Percentiles rank a stretch among this genome's conserved stretches.
These are phyloP conservation scores for Sphaerophoria taeniata DNA, from an alignment of 2,888 invertebrate species.

Conservation along the genomic window DNA sequence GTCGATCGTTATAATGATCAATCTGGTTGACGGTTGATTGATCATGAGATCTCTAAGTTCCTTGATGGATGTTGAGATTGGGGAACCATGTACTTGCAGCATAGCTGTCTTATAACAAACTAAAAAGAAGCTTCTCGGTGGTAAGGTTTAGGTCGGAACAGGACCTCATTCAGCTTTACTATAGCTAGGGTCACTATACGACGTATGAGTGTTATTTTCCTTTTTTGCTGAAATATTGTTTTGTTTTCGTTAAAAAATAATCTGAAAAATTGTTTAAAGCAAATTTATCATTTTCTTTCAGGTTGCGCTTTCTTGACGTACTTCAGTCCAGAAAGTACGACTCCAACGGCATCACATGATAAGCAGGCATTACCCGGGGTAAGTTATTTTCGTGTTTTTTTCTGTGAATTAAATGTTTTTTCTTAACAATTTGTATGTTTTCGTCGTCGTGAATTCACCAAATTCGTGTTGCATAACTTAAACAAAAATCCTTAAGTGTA, in stretches of 20 bases:
- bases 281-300: slow-evolving; percentile 83
- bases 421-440: slow-evolving; percentile 17
- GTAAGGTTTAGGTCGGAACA: too few species aligned
- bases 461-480: slow-evolving; percentile 59
- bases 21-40: too few species aligned
- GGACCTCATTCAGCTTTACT: too few species aligned
- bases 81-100: too few species aligned
- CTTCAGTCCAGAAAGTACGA: slow-evolving; percentile 97
- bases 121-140: too few species aligned
- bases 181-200: too few species aligned
- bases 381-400: slow-evolving; percentile 83
- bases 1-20: too few species aligned
- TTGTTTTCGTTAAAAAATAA: neutral
- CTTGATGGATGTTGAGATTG: too few species aligned
- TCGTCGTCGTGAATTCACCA: slow-evolving; percentile 64
- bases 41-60: too few species aligned
- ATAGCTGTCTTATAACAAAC: too few species aligned
- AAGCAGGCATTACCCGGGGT: slow-evolving; percentile 99
- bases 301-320: slow-evolving; percentile 99
- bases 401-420: neutral
- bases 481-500: slow-evolving; percentile 41
- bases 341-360: slow-evolving; percentile 89
- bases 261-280: neutral
- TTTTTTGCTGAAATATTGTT: too few species aligned
- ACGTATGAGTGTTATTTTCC: too few species aligned